Percentiles rank a stretch among this genome's conserved stretches.
These are phyloP conservation scores for Cinara cedri DNA, from an alignment of 2,888 invertebrate species.

Conservation along the genomic window DNA sequence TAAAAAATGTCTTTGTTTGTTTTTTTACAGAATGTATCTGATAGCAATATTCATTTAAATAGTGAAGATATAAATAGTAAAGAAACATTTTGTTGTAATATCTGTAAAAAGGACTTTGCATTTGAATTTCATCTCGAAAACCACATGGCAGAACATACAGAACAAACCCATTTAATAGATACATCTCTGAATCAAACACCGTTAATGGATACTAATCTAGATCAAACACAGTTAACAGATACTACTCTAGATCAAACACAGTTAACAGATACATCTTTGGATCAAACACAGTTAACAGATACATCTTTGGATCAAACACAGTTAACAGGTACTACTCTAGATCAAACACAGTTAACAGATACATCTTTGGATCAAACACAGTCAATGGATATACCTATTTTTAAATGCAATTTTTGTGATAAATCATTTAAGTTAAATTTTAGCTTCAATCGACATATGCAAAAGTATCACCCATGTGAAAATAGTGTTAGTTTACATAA, in stretches of 20 bases:
- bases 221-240: too few relatives aligned
- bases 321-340: too few relatives aligned
- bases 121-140: not conserved
- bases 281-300: too few relatives aligned
- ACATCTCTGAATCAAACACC: too few relatives aligned
- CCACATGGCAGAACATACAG: constrained; percentile 7
- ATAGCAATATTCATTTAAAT: not conserved
- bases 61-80: not conserved
- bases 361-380: too few relatives aligned
- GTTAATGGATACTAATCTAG: too few relatives aligned
- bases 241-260: too few relatives aligned
- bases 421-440: constrained; percentile 36
- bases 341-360: too few relatives aligned
- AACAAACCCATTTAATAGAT: too few relatives aligned
- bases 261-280: too few relatives aligned
- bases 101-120: not conserved
- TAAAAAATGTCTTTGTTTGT: too few relatives aligned
- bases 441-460: constrained; percentile 29
- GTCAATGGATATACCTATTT: not conserved
- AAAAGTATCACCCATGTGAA: constrained; percentile 13
- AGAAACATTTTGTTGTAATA: constrained; percentile 16
- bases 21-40: not conserved
- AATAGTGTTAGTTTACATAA: not conserved
- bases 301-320: too few relatives aligned
- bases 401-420: constrained; percentile 32